Evolutionary conservation across 2,797 vertebrate genomes (phyloP).

Genomic region (Harpagifer antarcticus): DNA sequence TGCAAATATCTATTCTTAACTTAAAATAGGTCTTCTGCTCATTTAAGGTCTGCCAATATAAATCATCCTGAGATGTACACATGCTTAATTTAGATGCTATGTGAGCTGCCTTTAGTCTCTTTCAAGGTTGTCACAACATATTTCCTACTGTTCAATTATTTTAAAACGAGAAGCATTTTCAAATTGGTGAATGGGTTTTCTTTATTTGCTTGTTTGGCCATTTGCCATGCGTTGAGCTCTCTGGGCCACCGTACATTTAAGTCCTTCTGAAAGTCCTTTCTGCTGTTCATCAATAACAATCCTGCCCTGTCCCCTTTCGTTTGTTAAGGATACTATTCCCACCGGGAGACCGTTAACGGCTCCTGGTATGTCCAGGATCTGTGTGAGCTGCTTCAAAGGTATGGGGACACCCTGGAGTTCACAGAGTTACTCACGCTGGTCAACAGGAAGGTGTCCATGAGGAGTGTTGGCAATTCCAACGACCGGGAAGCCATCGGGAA

Average conservation of each 20-base stretch:
- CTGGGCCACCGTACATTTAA: too few relatives aligned
- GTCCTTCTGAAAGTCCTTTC: not conserved
- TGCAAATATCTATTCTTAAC: not conserved
- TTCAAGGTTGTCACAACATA: not conserved
- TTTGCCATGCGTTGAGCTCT: not conserved
- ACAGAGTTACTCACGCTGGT: constrained; percentile 94
- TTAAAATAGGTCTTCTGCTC: not conserved
- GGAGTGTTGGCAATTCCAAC: constrained; percentile 79
- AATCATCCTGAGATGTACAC: not conserved
- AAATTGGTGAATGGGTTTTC: too few relatives aligned
- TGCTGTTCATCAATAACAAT: not conserved
- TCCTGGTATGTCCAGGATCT: constrained; percentile 98
- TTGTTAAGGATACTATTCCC: constrained; percentile 92
- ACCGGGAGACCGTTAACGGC: constrained; percentile 91
- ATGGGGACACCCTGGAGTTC: constrained; percentile 90
- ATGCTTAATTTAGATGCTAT: not conserved
- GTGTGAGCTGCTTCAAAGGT: constrained; percentile 84
- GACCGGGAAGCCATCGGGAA: constrained; percentile 88
- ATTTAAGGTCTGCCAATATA: not conserved
- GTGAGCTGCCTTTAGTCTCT: too few relatives aligned
- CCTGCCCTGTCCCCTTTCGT: constrained; percentile 7
- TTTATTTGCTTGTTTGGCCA: not conserved
- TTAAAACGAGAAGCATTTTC: too few relatives aligned
- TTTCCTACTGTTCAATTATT: too few relatives aligned
- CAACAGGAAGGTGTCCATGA: constrained; percentile 93